Base-by-base conservation (phyloP, 2,113 vertebrate genomes). In the Microcebus jonahi region DNA sequence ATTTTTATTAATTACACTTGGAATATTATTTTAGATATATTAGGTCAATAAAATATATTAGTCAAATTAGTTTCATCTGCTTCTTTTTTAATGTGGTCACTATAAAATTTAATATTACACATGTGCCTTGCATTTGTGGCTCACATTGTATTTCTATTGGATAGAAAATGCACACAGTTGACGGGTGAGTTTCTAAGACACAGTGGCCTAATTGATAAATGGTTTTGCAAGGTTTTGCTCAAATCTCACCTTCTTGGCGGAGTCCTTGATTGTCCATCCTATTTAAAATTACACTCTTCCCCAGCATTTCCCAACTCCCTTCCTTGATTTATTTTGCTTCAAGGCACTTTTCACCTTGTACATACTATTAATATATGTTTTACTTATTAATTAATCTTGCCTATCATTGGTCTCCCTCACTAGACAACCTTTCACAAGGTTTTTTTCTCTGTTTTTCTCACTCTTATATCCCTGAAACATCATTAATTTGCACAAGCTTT, bases 161-260 rank as follows among this genome's bases (percentile, higher is more conserved):
- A 79, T 48, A 75, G 55, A 77, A 95, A 68, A 92, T 18, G 50
- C 29, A 88, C 79, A 59, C 25, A 71, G 63, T 29, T 75, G 55
- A 68, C 61, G 34, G 63, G 15, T 71, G 45, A 39, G 13, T 88
- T 75, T 94, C 77, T 61, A 82, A 65, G 76, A 92, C 48, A 17
- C 42, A 36, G 31, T 5, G 48, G 36, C 61, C 77, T 84, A 34
- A 8, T 34, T 71, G 34, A 79, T 50, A 34, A n/a, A 42, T 53
- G 61, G 6, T 17, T 93, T 81, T 84, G 13, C 25, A 96, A 88
- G 79, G 10, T 96, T 95, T 90, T 93, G 50, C 75, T 91, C 55
- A 48, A 39, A 57, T 85, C 31, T 80, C 50, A 73, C 63, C 34
- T 83, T 71, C 21, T 95, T 8, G 14, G 18, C 61, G 55, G 93